Evolutionary conservation across 1,140 invertebrate genomes (phyloP), one percentile per base, ranked within the genome.

Genomic region (Drosophila baimaii): DNA sequence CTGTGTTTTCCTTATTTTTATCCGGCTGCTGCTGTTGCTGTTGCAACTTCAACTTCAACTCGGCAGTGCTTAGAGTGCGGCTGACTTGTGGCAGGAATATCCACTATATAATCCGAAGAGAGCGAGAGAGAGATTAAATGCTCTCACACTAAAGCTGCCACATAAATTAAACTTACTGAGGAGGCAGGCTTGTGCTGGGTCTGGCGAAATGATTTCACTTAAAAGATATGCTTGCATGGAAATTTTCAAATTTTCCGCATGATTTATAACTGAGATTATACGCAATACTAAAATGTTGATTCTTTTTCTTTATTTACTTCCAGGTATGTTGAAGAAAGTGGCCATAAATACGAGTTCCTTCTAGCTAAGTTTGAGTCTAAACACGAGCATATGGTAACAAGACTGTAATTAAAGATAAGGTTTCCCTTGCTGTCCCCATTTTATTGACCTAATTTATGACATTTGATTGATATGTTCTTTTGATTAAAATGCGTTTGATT

Each of bases 301-400:
- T 54, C 9, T 31, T 54, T 6, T 31, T 25, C 8, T 19, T 54
- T 54, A 54, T 69, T 52, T 69, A 52, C 33, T 69, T 69, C 7
- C 65, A 69, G 65, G 65, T 69, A 69, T 43, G 62, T 68, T 68
- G 44, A 69, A 68, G 61, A 49, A 66, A 39, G 23, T 66, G 62
- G 3, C 27, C 21, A 46, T 33, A 46, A 21, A 46, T 35, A 27
- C 29, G 35, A 43, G 19, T 31, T 64, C 39, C 5, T n/a, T 23
- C 15, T 15, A 23, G 15, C 21, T 4, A 57, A 23, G 61, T 47
- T 23, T 63, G 25, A 64, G 54, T 64, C 13, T 8, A 31, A 41
- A 9, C n/a, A 9, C n/a, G 7, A 29, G 8, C 61, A 61, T 23
- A 64, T 64, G 61, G 35, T 13, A 15, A 58, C n/a, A 58, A 33